Conservation (phyloP, 1,140 invertebrate species). For the Musca domestica region DNA sequence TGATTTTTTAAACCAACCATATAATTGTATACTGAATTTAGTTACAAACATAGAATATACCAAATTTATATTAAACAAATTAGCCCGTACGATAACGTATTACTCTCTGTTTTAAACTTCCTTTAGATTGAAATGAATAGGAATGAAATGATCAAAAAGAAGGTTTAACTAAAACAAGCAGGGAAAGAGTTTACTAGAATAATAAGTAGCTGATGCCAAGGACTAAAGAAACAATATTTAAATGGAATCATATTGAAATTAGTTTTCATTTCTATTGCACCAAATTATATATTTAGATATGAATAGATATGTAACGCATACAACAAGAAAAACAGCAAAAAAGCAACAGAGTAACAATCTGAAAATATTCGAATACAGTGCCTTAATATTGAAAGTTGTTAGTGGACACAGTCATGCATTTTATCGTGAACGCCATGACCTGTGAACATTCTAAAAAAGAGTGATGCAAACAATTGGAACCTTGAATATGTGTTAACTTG, state of each 20-base stretch:
- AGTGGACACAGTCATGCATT: not conserved
- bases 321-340: not conserved
- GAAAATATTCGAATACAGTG: slow-evolving; percentile 10
- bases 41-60: too few relatives aligned
- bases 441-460: too few relatives aligned
- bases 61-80: too few relatives aligned
- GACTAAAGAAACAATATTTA: not conserved
- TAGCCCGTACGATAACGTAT: too few relatives aligned
- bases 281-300: not conserved
- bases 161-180: slow-evolving; percentile 1
- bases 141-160: not conserved
- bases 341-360: not conserved
- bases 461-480: too few relatives aligned
- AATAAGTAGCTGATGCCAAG: not conserved
- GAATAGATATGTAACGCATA: not conserved
- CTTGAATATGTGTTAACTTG: too few relatives aligned
- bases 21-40: too few relatives aligned
- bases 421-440: too few relatives aligned
- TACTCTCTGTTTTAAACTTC: too few relatives aligned
- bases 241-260: slow-evolving; percentile 14
- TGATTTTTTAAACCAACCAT: too few relatives aligned
- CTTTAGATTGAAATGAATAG: too few relatives aligned
- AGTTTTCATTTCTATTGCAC: not conserved
- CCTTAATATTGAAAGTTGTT: slow-evolving; percentile 15
- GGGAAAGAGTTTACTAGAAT: slow-evolving; percentile 10